These are phyloP conservation scores for Sebastes trivittatus DNA, from an alignment of 2,797 vertebrate species.

Conservation along the genomic window DNA sequence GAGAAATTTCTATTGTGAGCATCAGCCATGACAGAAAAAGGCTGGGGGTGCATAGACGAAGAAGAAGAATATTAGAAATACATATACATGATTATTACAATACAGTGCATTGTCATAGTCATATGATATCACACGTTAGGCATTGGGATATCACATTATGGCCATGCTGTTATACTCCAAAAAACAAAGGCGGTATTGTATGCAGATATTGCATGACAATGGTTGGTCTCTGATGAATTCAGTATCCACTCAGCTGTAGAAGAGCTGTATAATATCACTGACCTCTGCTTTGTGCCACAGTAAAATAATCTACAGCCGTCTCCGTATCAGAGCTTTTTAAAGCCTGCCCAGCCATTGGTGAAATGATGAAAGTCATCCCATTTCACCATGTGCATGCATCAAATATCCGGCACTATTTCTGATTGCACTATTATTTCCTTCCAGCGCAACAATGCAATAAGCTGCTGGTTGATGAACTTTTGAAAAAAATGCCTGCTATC, in stretches of 20 bases:
- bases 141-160: conserved; percentile 5
- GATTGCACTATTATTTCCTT: conserved; percentile 24
- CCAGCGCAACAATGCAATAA: background rate
- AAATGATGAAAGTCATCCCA: conserved; percentile 34
- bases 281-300: background rate
- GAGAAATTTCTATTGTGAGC: background rate
- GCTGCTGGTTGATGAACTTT: conserved; percentile 1
- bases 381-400: conserved; percentile 27
- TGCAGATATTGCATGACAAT: conserved; percentile 12
- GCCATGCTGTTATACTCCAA: background rate
- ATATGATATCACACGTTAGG: conserved; percentile 3
- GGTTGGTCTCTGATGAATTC: conserved; percentile 6
- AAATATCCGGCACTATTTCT: conserved; percentile 37
- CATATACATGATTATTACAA: background rate
- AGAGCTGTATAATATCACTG: conserved; percentile 18
- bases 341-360: background rate
- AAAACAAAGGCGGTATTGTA: conserved; percentile 16
- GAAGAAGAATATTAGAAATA: background rate
- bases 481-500: background rate
- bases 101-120: background rate
- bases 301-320: conserved; percentile 19
- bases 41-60: background rate
- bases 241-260: conserved; percentile 4
- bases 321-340: conserved; percentile 20
- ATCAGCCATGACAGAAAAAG: background rate